A percentile compares a stretch with the other conserved stretches of the same genome.
These are phyloP conservation scores for Collichthys lucidus DNA, from an alignment of 2,113 vertebrate species.

Conservation along the genomic window DNA sequence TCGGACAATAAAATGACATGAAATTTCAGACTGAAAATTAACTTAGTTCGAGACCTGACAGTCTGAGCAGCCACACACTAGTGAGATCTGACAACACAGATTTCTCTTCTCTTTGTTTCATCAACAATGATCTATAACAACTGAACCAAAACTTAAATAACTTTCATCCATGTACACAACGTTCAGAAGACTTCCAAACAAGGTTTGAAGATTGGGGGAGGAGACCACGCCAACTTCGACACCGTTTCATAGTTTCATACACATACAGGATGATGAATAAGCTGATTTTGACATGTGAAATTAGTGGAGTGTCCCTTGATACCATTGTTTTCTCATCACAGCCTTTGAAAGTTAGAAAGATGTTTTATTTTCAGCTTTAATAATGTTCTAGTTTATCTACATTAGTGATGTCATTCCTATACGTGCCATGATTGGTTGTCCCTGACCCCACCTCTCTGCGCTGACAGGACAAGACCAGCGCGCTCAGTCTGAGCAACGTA, in stretches of 20 bases:
- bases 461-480: slow-evolving; percentile 97
- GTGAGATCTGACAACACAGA: too few species aligned
- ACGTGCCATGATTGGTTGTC: slow-evolving; percentile 5
- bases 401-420: background rate
- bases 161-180: too few species aligned
- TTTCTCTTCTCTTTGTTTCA: too few species aligned
- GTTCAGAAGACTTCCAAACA: too few species aligned
- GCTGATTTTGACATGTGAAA: background rate
- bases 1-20: too few species aligned
- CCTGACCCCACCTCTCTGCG: slow-evolving; percentile 64
- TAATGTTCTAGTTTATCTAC: background rate
- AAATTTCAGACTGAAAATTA: too few species aligned
- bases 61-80: too few species aligned
- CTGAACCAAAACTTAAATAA: too few species aligned
- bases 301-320: background rate
- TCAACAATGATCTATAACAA: too few species aligned
- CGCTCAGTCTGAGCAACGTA: slow-evolving; percentile 98
- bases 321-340: background rate
- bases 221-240: too few species aligned
- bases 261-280: background rate
- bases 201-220: too few species aligned
- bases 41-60: too few species aligned
- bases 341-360: slow-evolving; percentile 19
- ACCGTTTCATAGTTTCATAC: background rate
- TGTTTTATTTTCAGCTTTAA: background rate